A percentile compares a stretch with the other conserved stretches of the same genome.
Evolutionary conservation across 92 coral and sea anemone species (phyloP).

Genomic region (Phymanthus crucifer): DNA sequence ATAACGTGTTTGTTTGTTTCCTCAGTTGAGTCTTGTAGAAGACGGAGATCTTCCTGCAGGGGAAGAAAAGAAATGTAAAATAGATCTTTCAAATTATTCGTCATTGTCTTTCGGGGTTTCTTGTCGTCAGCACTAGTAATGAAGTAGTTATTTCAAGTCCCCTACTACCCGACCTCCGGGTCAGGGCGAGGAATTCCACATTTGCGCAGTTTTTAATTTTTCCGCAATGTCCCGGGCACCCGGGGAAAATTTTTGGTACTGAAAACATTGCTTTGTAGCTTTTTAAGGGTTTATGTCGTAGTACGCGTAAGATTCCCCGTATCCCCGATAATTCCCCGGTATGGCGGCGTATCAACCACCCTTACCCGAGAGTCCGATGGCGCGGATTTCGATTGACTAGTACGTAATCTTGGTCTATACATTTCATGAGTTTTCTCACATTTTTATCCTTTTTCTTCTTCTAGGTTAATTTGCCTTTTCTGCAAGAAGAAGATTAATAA

Average conservation of each 20-base stretch:
- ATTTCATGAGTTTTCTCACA: background rate
- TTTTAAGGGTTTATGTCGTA: too few relatives aligned
- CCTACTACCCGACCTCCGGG: too few relatives aligned
- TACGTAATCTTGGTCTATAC: background rate
- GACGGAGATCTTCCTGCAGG: constrained; percentile 7
- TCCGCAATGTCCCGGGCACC: too few relatives aligned
- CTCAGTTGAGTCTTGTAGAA: background rate
- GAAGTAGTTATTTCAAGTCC: too few relatives aligned
- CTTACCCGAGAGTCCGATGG: too few relatives aligned
- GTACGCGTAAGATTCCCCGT: too few relatives aligned
- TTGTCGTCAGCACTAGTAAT: background rate
- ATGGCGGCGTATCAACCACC: too few relatives aligned
- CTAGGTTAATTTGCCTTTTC: background rate
- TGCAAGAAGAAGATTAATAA: background rate
- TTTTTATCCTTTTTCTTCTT: background rate
- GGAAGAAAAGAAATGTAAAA: background rate
- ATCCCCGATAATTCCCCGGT: too few relatives aligned
- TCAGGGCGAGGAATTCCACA: too few relatives aligned
- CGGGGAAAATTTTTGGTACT: too few relatives aligned
- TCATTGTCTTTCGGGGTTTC: background rate
- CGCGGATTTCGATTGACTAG: background rate
- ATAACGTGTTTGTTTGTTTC: background rate
- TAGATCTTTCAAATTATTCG: background rate
- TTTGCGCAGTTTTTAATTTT: too few relatives aligned
- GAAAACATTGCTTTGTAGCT: too few relatives aligned